Evolutionary conservation across 2,888 invertebrate genomes (phyloP).

Genomic region (Rotaria magnacalcarata): DNA sequence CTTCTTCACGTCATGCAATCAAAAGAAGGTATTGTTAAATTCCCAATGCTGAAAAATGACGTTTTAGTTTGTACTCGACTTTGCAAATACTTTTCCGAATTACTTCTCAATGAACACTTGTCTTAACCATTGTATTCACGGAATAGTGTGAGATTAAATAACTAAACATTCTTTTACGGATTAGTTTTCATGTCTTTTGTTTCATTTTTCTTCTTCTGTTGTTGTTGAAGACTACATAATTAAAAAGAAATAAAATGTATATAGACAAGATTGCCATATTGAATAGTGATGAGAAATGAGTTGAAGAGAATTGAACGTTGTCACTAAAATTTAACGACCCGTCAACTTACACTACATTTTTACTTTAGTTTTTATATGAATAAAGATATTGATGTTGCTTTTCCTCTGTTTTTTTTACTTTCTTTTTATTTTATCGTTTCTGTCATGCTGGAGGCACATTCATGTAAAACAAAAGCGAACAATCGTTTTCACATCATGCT

Average conservation of each 20-base stretch:
- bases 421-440: not conserved
- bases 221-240: no score
- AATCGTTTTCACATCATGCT: not conserved
- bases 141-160: no score
- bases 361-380: not conserved
- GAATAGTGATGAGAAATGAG: not conserved
- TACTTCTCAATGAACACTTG: no score
- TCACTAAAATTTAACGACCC: not conserved
- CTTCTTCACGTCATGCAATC: no score
- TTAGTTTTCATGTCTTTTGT: no score
- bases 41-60: no score
- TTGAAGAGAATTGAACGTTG: not conserved
- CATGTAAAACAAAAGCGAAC: constrained; percentile 3
- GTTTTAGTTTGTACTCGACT: no score
- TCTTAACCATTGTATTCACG: no score
- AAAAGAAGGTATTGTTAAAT: no score
- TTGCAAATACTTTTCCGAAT: no score
- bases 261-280: not conserved
- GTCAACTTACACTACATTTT: not conserved
- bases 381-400: not conserved
- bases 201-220: no score
- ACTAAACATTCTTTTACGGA: no score
- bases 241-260: not conserved
- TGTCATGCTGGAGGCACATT: not conserved
- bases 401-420: not conserved